Percentiles rank a stretch among this genome's conserved stretches.
Conservation (phyloP, 2,797 vertebrate species). For the Pangasius mekongensis region DNA sequence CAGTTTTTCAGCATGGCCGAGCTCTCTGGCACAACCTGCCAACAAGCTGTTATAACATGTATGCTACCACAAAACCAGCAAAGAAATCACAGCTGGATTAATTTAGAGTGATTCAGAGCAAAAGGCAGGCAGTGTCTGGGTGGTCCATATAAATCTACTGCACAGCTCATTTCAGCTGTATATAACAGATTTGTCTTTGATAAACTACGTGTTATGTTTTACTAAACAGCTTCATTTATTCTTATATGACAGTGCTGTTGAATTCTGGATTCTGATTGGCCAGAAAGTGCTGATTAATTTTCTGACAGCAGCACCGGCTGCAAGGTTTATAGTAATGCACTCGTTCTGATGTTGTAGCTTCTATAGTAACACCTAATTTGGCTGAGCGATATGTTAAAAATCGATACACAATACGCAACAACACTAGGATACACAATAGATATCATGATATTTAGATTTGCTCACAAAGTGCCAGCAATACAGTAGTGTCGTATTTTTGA, state of each 20-base stretch:
- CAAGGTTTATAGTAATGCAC: not conserved
- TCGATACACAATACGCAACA: not conserved
- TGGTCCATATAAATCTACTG: constrained; percentile 29
- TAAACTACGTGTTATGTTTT: constrained; percentile 1
- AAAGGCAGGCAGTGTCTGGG: constrained; percentile 35
- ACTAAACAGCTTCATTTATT: not conserved
- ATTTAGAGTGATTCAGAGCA: constrained; percentile 38
- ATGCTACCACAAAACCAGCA: constrained; percentile 36
- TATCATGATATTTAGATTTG: not conserved
- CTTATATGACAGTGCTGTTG: not conserved
- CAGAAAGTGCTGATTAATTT: not conserved
- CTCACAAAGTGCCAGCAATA: not conserved
- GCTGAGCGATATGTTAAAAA: not conserved
- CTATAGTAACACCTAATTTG: not conserved
- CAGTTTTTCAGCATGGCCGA: constrained; percentile 34
- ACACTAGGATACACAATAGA: not conserved
- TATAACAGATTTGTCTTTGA: constrained; percentile 20
- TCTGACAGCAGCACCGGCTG: not conserved
- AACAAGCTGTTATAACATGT: constrained; percentile 47
- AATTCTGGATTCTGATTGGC: not conserved
- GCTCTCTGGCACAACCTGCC: constrained; percentile 39
- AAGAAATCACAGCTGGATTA: constrained; percentile 42
- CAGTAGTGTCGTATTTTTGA: not conserved
- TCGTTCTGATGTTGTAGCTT: not conserved
- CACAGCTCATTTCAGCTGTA: constrained; percentile 10